Percentiles rank a stretch among this genome's conserved stretches.
Conservation (phyloP, 2,888 invertebrate genomes). For the Drosophila pseudotakahashii region DNA sequence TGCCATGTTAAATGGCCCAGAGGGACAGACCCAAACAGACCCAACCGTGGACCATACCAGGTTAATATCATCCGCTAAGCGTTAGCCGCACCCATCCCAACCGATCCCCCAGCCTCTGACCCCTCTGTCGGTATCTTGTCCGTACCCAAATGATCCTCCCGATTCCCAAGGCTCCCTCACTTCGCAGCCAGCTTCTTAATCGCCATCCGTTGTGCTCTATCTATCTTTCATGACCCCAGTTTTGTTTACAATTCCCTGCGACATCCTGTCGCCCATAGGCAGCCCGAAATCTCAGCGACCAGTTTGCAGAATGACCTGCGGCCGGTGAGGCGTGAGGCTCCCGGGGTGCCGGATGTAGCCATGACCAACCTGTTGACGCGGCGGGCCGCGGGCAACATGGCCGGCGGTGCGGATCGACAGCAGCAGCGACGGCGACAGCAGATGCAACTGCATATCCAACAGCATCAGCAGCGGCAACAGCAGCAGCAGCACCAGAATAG, state of each 20-base stretch:
- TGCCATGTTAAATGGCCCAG: slow-evolving; percentile 21
- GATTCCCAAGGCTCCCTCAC: slow-evolving; percentile 3
- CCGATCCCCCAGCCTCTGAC: slow-evolving; percentile 2
- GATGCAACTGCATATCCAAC: slow-evolving; percentile 38
- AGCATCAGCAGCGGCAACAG: slow-evolving; percentile 38
- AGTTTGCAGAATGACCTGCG: slow-evolving; percentile 73
- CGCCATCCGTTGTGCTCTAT: slow-evolving; percentile 30
- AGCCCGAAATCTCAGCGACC: slow-evolving; percentile 58
- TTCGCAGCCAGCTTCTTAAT: slow-evolving; percentile 10
- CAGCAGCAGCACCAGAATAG: slow-evolving; percentile 37
- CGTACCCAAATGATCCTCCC: neutral
- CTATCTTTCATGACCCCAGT: slow-evolving; percentile 59
- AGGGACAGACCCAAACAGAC: slow-evolving; percentile 32
- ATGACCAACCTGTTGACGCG: slow-evolving; percentile 55
- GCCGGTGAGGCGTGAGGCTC: slow-evolving; percentile 63
- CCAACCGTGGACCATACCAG: slow-evolving; percentile 52
- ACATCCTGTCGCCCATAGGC: slow-evolving; percentile 55
- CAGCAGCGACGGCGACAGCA: slow-evolving; percentile 46
- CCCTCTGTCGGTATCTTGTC: slow-evolving; percentile 11
- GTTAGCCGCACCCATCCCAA: neutral
- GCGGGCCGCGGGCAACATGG: slow-evolving; percentile 62
- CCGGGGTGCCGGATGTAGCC: slow-evolving; percentile 48
- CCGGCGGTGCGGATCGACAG: slow-evolving; percentile 29
- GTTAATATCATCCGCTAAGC: slow-evolving; percentile 54
- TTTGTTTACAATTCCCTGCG: slow-evolving; percentile 79